These are phyloP conservation scores for Chromobotia macracanthus DNA, from an alignment of 2,797 vertebrate species.

Conservation along the genomic window DNA sequence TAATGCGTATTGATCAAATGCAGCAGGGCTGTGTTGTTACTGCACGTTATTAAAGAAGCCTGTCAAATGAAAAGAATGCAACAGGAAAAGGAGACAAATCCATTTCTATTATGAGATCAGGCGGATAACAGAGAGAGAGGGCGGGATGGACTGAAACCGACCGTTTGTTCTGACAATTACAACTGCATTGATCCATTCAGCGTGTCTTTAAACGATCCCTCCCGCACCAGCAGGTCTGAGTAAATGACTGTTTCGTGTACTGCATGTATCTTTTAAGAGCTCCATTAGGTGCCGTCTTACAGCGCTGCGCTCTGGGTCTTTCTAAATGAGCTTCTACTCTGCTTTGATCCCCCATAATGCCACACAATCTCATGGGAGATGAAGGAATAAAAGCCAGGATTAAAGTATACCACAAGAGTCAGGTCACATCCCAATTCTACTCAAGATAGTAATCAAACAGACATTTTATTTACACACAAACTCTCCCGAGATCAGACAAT, in stretches of 20 bases:
- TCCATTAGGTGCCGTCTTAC: conserved; percentile 47
- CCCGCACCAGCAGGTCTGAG: conserved; percentile 12
- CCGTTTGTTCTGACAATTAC: conserved; percentile 51
- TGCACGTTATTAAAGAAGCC: conserved; percentile 13
- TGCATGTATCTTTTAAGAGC: conserved; percentile 51
- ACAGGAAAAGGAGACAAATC: conserved; percentile 39
- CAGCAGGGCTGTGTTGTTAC: conserved; percentile 17
- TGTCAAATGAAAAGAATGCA: conserved; percentile 31
- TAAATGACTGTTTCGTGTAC: conserved; percentile 47
- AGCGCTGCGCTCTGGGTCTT: conserved; percentile 23
- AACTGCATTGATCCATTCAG: conserved; percentile 46
- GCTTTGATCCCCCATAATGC: conserved; percentile 58
- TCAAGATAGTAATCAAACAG: conserved; percentile 44
- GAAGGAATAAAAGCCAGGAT: conserved; percentile 54
- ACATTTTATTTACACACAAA: conserved; percentile 53
- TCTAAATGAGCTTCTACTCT: conserved; percentile 53
- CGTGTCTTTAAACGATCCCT: conserved; percentile 47
- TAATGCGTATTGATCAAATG: conserved; percentile 39
- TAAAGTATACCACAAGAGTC: conserved; percentile 50
- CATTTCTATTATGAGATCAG: conserved; percentile 42
- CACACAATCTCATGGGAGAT: conserved; percentile 51
- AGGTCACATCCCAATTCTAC: conserved; percentile 54
- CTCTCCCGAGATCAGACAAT: conserved; percentile 46
- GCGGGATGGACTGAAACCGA: conserved; percentile 10
- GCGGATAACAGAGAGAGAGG: conserved; percentile 48